Conservation (phyloP, 2,797 vertebrate genomes). For the Gadopsis bispinosus region DNA sequence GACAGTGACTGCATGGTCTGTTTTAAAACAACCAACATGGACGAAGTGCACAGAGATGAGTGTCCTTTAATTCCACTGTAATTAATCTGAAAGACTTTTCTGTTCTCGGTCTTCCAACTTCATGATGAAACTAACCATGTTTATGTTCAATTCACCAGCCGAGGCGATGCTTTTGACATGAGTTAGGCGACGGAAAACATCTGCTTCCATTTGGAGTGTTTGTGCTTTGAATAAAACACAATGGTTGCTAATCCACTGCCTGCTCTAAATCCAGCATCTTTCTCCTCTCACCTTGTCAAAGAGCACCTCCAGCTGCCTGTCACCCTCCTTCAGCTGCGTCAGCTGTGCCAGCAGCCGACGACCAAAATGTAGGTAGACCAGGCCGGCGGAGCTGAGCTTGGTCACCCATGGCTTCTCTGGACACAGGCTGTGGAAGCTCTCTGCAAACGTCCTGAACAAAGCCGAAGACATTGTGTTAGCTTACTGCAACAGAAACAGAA, state of each 20-base stretch:
- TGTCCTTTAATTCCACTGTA: neutral
- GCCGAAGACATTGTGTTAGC: neutral
- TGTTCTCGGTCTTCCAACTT: neutral
- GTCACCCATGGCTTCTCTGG: slow-evolving; percentile 93
- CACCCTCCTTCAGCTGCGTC: slow-evolving; percentile 83
- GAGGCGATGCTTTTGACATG: neutral
- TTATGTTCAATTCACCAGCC: slow-evolving; percentile 10
- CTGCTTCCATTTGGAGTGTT: slow-evolving; percentile 6
- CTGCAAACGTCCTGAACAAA: slow-evolving; percentile 86
- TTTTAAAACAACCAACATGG: neutral
- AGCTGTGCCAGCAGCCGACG: slow-evolving; percentile 85
- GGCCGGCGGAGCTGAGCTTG: slow-evolving; percentile 95
- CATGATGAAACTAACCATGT: neutral
- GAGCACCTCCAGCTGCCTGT: slow-evolving; percentile 85
- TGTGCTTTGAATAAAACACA: slow-evolving; percentile 35
- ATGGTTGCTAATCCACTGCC: slow-evolving; percentile 14
- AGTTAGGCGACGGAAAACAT: slow-evolving; percentile 9
- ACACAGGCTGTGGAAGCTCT: slow-evolving; percentile 89
- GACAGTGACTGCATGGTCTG: neutral
- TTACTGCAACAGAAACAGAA: neutral
- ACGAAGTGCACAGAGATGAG: neutral
- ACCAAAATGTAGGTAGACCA: slow-evolving; percentile 94
- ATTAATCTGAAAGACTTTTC: neutral
- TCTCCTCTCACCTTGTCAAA: slow-evolving; percentile 89
- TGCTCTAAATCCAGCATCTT: neutral